Evolutionary conservation across 2,888 invertebrate genomes (phyloP), one percentile per base, ranked within the genome.

Genomic region (Drosophila vallismaia): DNA sequence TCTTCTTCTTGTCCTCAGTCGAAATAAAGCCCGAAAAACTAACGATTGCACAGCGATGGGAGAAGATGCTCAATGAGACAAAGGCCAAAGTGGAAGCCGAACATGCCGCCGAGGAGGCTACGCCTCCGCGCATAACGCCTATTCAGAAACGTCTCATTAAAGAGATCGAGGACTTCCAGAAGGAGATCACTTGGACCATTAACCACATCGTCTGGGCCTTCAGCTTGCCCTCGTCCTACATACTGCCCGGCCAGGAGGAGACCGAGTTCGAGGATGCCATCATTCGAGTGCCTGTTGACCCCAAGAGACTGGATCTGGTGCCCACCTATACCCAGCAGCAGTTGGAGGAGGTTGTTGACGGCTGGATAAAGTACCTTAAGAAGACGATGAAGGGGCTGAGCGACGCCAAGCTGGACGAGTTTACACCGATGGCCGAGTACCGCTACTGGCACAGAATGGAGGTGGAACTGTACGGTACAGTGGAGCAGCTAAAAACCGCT

Each of bases 391-490:
- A 90, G 53, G 59, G 79, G 0, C 73, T 89, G 2, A 86, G 77
- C 26, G 90, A 91, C 49, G 85, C 84, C 93, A 91, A 93, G 63
- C 93, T 94, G 0, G 93, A 94, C 48, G 96, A 95, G 0, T 94
- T 95, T 66, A 96, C 96, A 0, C 97, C 97, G 0, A 93, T 97
- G 57, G 95, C 96, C 0, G 97, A 97, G 89, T 96, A 96, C 87
- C 95, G 95, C 69, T 96, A 96, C 83, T 98, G 98, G 98, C 94
- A 95, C 54, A 95, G 96, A 83, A 93, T 95, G 71, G 95, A 97
- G 88, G 94, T 95, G 0, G 95, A 95, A 56, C 92, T 97, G 24
- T 96, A 96, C 60, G 93, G 95, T 28, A 92, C 97, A 0, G 94
- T 95, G 24, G 97, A 98, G 79, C 97, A 98, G 89, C 91, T 98